Conservation (phyloP, 2,113 vertebrate genomes). For the Capreolus pygargus region DNA sequence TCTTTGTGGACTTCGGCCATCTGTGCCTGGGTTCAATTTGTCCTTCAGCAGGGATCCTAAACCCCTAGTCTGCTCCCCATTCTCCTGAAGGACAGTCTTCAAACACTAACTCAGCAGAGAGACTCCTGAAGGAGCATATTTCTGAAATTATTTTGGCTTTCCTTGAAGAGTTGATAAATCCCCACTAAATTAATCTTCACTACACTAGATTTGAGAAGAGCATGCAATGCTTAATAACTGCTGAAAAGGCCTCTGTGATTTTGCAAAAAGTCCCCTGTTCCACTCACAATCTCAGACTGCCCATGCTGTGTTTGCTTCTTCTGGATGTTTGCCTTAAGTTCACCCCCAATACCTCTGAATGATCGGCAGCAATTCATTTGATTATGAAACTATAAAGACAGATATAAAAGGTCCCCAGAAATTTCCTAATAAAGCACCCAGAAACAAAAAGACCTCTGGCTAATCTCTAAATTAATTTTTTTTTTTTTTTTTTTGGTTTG, state of each 20-base stretch:
- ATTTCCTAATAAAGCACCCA: not conserved
- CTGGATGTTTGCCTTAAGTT: not conserved
- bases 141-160: not conserved
- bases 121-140: fast-evolving
- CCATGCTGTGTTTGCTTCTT: not conserved
- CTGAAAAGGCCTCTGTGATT: not conserved
- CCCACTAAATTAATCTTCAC: not conserved
- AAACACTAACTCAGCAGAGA: not conserved
- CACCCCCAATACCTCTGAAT: not conserved
- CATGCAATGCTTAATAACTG: not conserved
- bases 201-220: not conserved
- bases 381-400: conserved; percentile 28
- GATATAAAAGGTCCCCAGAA: conserved; percentile 5
- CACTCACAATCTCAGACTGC: not conserved
- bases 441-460: not conserved
- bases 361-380: not conserved
- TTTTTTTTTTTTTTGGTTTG: not conserved
- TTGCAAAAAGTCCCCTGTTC: not conserved
- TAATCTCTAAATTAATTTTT: not conserved
- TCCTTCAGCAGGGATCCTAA: not conserved
- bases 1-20: not conserved
- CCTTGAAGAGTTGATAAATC: not conserved
- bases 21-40: not conserved
- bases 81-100: not conserved
- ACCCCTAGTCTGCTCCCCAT: not conserved